phyloP scores from a whole-genome alignment of 1,140 invertebrate species.

The Ips typographus region DNA sequence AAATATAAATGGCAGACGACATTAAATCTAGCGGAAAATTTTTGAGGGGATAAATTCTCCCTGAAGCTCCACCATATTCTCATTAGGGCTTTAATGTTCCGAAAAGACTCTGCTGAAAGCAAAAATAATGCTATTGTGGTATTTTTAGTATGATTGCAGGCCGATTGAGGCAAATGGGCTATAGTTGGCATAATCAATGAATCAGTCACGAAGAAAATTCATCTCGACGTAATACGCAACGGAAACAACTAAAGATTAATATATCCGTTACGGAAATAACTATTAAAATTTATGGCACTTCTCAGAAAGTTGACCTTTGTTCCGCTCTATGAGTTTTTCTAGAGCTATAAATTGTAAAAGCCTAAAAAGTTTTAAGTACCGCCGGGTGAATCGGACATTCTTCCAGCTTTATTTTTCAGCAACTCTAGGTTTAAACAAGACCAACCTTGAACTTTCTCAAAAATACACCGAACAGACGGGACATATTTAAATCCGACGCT shows the following conservation, averaged over 20 bases:
- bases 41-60: conserved; percentile 17
- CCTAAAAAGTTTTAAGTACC: conserved; percentile 32
- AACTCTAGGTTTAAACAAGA: conserved; percentile 13
- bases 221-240: no score
- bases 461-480: no score
- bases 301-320: conserved; percentile 32
- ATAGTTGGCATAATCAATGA: no score
- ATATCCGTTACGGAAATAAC: conserved; percentile 30
- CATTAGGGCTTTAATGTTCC: conserved; percentile 24
- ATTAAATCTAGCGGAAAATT: conserved; percentile 30
- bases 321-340: conserved; percentile 27
- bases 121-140: no score
- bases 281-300: conserved; percentile 33
- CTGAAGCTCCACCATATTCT: conserved; percentile 18
- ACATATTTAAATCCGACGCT: no score
- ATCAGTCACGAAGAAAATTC: no score
- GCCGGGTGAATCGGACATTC: conserved; percentile 26
- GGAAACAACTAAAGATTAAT: no score
- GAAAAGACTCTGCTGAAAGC: no score
- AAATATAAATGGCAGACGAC: conserved; percentile 23
- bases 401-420: conserved; percentile 26
- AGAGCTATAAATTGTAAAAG: conserved; percentile 29
- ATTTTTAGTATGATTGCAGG: no score
- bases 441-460: no score
- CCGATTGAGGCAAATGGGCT: no score